Conservation (phyloP, 2,888 invertebrate species). For the Mimumesa dahlbomi region DNA sequence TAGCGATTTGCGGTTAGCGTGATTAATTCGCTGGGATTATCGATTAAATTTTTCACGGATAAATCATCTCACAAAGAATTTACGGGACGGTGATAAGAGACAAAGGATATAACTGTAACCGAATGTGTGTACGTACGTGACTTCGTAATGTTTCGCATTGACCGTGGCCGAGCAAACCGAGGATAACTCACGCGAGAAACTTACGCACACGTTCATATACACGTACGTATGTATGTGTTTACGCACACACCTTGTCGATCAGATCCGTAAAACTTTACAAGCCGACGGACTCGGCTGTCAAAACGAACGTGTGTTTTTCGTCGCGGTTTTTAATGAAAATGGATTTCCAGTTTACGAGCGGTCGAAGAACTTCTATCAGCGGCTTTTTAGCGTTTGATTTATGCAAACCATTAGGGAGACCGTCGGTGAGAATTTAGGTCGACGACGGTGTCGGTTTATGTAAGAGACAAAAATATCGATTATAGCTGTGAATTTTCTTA, state of each 20-base stretch:
- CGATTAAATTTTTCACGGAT: too few relatives aligned
- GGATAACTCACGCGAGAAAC: conserved; percentile 27
- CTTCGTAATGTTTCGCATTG: conserved; percentile 64
- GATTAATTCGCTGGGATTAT: too few relatives aligned
- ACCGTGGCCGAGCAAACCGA: conserved; percentile 64
- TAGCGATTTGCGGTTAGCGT: too few relatives aligned
- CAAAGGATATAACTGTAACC: conserved; percentile 10
- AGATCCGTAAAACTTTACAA: conserved; percentile 27
- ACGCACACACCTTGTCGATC: not conserved
- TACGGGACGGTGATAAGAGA: too few relatives aligned
- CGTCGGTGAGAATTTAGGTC: not conserved
- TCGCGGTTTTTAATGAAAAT: too few relatives aligned
- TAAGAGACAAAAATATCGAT: not conserved
- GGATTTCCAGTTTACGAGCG: not conserved
- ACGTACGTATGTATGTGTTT: not conserved
- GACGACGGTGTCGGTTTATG: not conserved
- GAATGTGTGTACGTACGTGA: conserved; percentile 20
- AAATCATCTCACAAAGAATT: too few relatives aligned
- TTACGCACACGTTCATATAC: not conserved
- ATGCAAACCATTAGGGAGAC: not conserved
- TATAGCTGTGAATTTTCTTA: conserved; percentile 1
- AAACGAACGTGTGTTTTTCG: conserved; percentile 28
- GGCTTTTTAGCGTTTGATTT: not conserved
- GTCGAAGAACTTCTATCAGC: too few relatives aligned
- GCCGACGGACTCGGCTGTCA: not conserved